Evolutionary conservation across 2,888 invertebrate genomes (phyloP).

Genomic region (Eulithis prunata): DNA sequence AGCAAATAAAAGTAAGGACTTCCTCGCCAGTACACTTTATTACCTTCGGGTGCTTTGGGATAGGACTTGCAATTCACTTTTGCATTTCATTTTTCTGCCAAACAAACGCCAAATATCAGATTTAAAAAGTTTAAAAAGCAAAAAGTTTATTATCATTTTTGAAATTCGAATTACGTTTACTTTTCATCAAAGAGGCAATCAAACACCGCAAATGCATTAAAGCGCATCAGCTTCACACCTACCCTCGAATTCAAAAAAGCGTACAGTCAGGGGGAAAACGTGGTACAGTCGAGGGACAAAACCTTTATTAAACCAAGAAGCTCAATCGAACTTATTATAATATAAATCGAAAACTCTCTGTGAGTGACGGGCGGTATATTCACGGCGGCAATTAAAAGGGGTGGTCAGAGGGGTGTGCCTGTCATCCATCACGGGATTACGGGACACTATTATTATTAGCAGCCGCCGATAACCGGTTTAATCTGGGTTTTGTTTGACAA

Average conservation of each 20-base stretch:
- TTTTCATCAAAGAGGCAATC: conserved; percentile 26
- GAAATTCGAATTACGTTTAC: conserved; percentile 16
- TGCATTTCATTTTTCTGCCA: background rate
- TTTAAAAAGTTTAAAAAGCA: conserved; percentile 11
- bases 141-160: conserved; percentile 1
- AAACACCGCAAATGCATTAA: conserved; percentile 37
- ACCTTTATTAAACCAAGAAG: conserved; percentile 48
- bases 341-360: conserved; percentile 77
- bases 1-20: conserved; percentile 11
- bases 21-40: conserved; percentile 4
- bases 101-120: conserved; percentile 22
- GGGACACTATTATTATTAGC: conserved; percentile 79
- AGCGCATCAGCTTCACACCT: conserved; percentile 38
- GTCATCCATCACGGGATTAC: conserved; percentile 80
- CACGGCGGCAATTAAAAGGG: conserved; percentile 81
- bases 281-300: conserved; percentile 43
- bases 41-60: conserved; percentile 1
- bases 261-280: conserved; percentile 26
- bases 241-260: conserved; percentile 31
- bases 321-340: conserved; percentile 74
- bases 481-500: conserved; percentile 70
- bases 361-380: conserved; percentile 71
- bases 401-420: conserved; percentile 61
- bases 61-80: conserved; percentile 3
- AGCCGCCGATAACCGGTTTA: conserved; percentile 73